Conservation (phyloP, 1,140 invertebrate genomes). For the Trissolcus basalis region DNA sequence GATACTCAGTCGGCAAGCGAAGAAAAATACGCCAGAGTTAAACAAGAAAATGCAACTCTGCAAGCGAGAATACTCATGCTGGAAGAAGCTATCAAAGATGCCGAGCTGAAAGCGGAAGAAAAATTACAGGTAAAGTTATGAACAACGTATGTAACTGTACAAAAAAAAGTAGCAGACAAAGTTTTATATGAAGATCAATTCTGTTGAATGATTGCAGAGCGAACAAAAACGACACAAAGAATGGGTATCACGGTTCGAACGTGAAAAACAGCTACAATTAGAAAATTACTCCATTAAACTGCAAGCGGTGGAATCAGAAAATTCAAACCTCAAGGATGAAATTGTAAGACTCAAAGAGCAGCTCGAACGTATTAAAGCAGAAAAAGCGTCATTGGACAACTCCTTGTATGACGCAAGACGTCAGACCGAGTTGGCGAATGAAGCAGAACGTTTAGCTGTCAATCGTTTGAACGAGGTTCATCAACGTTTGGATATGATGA, state of each 20-base stretch:
- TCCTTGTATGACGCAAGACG: slow-evolving; percentile 76
- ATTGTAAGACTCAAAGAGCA: slow-evolving; percentile 77
- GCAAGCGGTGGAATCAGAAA: slow-evolving; percentile 86
- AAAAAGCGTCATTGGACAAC: slow-evolving; percentile 78
- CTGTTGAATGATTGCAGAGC: slow-evolving; percentile 67
- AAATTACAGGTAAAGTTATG: slow-evolving; percentile 77
- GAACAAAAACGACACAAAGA: slow-evolving; percentile 92
- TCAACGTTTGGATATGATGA: slow-evolving; percentile 71
- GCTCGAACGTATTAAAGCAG: slow-evolving; percentile 78
- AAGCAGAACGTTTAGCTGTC: slow-evolving; percentile 74
- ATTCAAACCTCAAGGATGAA: slow-evolving; percentile 86
- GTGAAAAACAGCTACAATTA: slow-evolving; percentile 84
- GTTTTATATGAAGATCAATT: no score
- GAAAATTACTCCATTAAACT: slow-evolving; percentile 75
- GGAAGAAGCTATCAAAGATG: slow-evolving; percentile 93
- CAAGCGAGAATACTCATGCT: slow-evolving; percentile 92
- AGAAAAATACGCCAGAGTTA: slow-evolving; percentile 89
- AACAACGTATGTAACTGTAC: no score
- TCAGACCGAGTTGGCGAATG: slow-evolving; percentile 69
- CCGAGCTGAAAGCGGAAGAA: slow-evolving; percentile 90
- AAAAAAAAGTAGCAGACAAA: slow-evolving; percentile 3
- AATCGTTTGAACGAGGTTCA: slow-evolving; percentile 74
- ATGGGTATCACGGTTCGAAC: slow-evolving; percentile 85
- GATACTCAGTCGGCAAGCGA: slow-evolving; percentile 90
- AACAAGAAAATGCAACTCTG: slow-evolving; percentile 92